Evolutionary conservation across 2,113 vertebrate species (phyloP), one percentile per base, ranked within the genome.

Genomic region (Stegastes partitus): DNA sequence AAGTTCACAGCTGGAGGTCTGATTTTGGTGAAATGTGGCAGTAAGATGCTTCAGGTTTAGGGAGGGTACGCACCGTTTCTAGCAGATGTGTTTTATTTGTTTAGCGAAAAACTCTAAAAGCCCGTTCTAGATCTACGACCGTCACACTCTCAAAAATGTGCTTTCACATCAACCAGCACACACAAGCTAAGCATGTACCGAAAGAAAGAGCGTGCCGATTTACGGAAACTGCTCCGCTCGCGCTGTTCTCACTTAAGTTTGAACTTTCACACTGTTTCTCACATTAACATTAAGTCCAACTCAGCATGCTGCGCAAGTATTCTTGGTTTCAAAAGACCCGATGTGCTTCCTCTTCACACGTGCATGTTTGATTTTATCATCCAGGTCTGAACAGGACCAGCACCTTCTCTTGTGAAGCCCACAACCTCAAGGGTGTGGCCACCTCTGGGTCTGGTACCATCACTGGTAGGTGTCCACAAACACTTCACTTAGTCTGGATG

Each of bases 401-500:
- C 25, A 94, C 94, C 7, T 97, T 97, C 83, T 97, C 96, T 12
- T 97, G 97, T 10, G 97, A 98, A 79, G 96, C 96, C 31, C 94
- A 96, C 28, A 97, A 98, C 19, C 81, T 78, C 39, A 98, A 97
- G 73, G 97, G 96, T 0, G 95, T 97, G 61, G 94, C 96, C 71
- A 96, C 96, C 1, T 97, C 96, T 1, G 94, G 91, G 18, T 95
- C 96, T 0, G 97, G 96, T 4, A 92, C 90, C 21, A 86, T 97
- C 86, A 97, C 89, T 53, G 96, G 97, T 98, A 64, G 53, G 91
- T 76, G 47, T 69, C 39, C 39, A 42, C 39, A 14, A 42, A 4
- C 39, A 3, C 39, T 42, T 12, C 14, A 2, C 39, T 14, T 42
- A 3, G 4, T 15, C 8, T 42, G 3, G 8, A 42, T 15, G 2